phyloP scores from a whole-genome alignment of 2,797 vertebrate genomes.

The Catamblyrhynchus diadema region DNA sequence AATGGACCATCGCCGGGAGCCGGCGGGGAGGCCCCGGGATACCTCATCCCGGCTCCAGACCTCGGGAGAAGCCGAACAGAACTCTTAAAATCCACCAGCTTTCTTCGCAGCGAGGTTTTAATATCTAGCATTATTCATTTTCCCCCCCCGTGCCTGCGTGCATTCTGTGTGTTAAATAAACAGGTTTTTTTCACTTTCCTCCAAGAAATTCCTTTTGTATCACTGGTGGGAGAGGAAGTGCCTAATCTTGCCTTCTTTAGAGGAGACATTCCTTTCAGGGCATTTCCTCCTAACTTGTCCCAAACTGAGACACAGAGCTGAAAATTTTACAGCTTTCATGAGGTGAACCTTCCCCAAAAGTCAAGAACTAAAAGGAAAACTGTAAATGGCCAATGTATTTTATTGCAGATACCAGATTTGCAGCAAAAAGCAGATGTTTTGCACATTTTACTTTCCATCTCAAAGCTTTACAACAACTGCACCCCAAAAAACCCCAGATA shows the following conservation, averaged over 20 bases:
- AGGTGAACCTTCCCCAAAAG: background rate
- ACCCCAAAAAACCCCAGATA: background rate
- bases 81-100: background rate
- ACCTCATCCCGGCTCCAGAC: background rate
- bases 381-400: background rate
- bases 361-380: background rate
- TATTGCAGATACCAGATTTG: background rate
- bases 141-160: fast-evolving
- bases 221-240: background rate
- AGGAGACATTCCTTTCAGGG: background rate
- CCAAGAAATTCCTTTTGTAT: background rate
- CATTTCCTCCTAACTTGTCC: background rate
- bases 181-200: background rate
- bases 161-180: background rate
- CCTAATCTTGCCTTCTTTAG: background rate
- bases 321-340: background rate
- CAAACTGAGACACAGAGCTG: background rate
- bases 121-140: background rate
- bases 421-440: background rate
- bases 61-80: background rate
- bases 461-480: background rate
- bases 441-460: background rate
- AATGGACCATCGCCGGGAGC: background rate
- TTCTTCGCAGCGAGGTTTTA: background rate
- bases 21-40: background rate